Percentiles rank a stretch among this genome's conserved stretches.
phyloP scores from a whole-genome alignment of 2,888 invertebrate species.

The Stenolophus ochropezus region DNA sequence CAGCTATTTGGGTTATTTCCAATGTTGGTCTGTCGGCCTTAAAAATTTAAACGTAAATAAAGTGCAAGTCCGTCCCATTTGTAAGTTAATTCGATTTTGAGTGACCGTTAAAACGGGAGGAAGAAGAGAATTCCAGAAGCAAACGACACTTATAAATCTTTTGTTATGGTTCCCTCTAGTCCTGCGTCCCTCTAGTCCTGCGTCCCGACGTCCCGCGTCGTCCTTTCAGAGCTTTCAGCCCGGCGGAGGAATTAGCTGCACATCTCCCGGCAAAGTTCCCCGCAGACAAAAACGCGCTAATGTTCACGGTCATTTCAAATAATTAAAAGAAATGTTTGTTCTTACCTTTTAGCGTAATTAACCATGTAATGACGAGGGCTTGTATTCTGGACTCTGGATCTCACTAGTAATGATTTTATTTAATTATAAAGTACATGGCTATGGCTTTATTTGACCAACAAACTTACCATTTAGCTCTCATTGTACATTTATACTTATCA shows the following conservation, averaged over 20 bases:
- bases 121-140: not conserved
- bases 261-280: not conserved
- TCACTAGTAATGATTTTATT: not conserved
- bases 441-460: not conserved
- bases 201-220: no score
- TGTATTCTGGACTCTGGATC: not conserved
- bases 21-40: constrained; percentile 1
- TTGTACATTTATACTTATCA: no score
- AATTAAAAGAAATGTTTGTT: constrained; percentile 28
- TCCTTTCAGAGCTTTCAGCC: constrained; percentile 4
- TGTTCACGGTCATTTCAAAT: constrained; percentile 1
- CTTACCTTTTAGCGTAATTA: not conserved
- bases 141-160: constrained; percentile 43
- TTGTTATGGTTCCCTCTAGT: constrained; percentile 33
- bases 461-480: not conserved
- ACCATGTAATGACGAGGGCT: not conserved
- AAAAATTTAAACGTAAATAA: constrained; percentile 30
- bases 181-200: no score
- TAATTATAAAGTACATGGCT: not conserved
- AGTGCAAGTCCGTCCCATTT: constrained; percentile 25
- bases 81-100: constrained; percentile 43
- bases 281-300: not conserved
- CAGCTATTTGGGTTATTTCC: not conserved
- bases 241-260: not conserved
- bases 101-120: constrained; percentile 28